Evolutionary conservation across 2,888 invertebrate species (phyloP).

Genomic region (Cecidostiba fungosa): DNA sequence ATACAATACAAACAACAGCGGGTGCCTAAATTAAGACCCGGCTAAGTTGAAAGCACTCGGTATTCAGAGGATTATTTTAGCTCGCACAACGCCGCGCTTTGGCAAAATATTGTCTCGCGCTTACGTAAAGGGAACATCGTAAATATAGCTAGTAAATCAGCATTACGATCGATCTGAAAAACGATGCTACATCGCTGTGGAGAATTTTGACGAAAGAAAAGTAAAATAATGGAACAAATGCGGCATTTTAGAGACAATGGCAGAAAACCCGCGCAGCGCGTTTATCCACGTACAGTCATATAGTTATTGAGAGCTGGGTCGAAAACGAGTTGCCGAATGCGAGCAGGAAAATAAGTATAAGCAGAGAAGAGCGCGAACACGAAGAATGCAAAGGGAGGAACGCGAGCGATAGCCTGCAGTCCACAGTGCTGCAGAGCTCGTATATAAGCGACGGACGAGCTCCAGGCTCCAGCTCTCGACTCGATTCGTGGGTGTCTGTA

Average conservation of each 20-base stretch:
- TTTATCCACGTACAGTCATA: neutral
- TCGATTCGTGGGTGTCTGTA: neutral
- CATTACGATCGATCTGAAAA: neutral
- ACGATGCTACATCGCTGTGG: too few species aligned
- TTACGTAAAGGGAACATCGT: neutral
- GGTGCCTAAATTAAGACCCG: conserved; percentile 49
- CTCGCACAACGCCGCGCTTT: neutral
- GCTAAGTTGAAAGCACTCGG: conserved; percentile 25
- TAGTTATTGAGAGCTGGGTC: neutral
- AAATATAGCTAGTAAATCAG: neutral
- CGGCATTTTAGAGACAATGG: neutral
- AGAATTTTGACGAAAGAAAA: neutral
- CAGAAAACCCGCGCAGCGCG: neutral
- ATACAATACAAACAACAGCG: conserved; percentile 28
- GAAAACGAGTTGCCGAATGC: conserved; percentile 72
- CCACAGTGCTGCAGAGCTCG: conserved; percentile 53
- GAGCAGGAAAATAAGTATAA: conserved; percentile 68
- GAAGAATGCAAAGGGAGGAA: conserved; percentile 77
- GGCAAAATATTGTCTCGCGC: neutral
- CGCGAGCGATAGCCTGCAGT: conserved; percentile 55
- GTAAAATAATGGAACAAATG: neutral
- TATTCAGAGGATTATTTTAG: conserved; percentile 32
- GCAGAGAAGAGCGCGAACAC: neutral
- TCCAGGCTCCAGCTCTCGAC: conserved; percentile 3
- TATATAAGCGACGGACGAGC: conserved; percentile 52